Evolutionary conservation across 2,888 invertebrate genomes (phyloP).

Genomic region (Sarcophaga carnaria): DNA sequence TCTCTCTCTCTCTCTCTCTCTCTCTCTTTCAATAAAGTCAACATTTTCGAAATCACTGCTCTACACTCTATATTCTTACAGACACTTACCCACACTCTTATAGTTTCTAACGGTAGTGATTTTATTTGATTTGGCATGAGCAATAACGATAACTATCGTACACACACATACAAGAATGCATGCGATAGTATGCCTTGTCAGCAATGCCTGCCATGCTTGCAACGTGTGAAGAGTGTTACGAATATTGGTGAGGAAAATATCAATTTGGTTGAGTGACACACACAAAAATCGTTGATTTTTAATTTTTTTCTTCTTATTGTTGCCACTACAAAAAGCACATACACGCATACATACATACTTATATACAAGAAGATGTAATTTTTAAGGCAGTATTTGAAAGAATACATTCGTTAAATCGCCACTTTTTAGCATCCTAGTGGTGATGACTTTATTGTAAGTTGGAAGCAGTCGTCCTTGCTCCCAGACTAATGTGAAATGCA

Average conservation of each 20-base stretch:
- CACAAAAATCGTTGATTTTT: conserved; percentile 26
- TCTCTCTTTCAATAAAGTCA: conserved; percentile 47
- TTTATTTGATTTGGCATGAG: not conserved
- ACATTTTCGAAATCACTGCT: conserved; percentile 35
- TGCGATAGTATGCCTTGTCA: not conserved
- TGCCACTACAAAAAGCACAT: too few species aligned
- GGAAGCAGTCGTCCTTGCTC: too few species aligned
- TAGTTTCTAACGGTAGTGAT: not conserved
- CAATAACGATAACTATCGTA: not conserved
- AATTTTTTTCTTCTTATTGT: not conserved
- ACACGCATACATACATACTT: not conserved
- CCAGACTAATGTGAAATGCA: too few species aligned
- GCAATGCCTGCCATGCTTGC: not conserved
- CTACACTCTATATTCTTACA: not conserved
- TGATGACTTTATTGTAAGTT: too few species aligned
- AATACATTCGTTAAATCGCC: not conserved
- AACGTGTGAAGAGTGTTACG: not conserved
- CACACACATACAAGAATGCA: not conserved
- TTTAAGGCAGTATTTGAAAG: not conserved
- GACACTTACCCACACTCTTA: not conserved
- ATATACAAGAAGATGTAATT: not conserved
- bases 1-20: conserved; percentile 9
- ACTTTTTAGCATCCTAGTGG: not conserved
- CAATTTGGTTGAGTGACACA: conserved; percentile 16
- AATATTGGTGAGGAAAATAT: not conserved